Conservation (phyloP, 1,140 invertebrate genomes). For the Hylaeus volcanicus region DNA sequence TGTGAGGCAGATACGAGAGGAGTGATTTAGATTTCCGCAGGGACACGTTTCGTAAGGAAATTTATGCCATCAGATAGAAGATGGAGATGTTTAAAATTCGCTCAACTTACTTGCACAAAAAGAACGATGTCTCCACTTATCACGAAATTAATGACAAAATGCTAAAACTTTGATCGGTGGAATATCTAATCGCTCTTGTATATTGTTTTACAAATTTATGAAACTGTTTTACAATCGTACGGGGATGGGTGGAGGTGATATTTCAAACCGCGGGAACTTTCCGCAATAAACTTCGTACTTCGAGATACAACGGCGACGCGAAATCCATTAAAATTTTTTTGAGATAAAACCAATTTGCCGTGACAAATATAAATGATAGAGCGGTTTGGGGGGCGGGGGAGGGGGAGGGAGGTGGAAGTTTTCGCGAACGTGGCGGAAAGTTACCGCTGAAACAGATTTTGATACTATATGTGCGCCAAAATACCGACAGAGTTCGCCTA, state of each 20-base stretch:
- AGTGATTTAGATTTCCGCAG: slow-evolving; percentile 13
- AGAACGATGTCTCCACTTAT: too few species aligned
- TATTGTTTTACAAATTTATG: not conserved
- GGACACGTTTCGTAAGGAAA: not conserved
- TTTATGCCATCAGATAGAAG: not conserved
- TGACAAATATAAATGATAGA: slow-evolving; percentile 6
- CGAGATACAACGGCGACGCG: not conserved
- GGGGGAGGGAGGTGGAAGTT: not conserved
- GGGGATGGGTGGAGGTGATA: not conserved
- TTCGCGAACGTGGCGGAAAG: not conserved
- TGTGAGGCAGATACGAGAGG: not conserved
- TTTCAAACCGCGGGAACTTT: not conserved
- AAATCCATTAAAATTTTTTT: slow-evolving; percentile 1
- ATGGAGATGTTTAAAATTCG: not conserved
- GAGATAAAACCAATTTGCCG: slow-evolving; percentile 8
- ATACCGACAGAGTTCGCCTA: not conserved
- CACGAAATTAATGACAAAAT: not conserved
- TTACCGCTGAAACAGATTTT: slow-evolving; percentile 6
- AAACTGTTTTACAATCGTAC: not conserved
- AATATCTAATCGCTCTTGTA: not conserved
- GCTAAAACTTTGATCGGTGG: not conserved
- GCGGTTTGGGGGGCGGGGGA: not conserved
- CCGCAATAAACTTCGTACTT: not conserved
- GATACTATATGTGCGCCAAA: not conserved
- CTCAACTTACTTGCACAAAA: not conserved